Percentiles rank a stretch among this genome's conserved stretches.
These are phyloP conservation scores for Ladona fulva DNA, from an alignment of 1,140 invertebrate species.

Conservation along the genomic window DNA sequence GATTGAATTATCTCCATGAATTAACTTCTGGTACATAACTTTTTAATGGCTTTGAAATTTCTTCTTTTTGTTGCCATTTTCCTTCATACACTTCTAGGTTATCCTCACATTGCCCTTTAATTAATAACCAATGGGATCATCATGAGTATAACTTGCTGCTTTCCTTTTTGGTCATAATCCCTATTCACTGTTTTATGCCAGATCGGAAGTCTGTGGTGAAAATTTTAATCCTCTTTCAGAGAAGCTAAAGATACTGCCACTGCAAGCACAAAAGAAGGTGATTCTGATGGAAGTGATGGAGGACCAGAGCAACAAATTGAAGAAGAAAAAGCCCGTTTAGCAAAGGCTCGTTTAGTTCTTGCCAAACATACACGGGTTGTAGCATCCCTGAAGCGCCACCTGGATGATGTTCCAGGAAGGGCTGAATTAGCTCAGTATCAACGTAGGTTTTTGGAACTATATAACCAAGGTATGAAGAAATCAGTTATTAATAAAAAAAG, in stretches of 20 bases:
- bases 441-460: constrained; percentile 87
- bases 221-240: constrained; percentile 29
- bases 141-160: too few species aligned
- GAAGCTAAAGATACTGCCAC: constrained; percentile 41
- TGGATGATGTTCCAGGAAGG: constrained; percentile 85
- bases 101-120: too few species aligned
- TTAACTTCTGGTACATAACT: too few species aligned
- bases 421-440: constrained; percentile 93
- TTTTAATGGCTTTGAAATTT: too few species aligned
- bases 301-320: constrained; percentile 44
- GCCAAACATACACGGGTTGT: constrained; percentile 78
- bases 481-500: too few species aligned
- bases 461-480: constrained; percentile 88
- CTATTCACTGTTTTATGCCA: too few species aligned
- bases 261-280: constrained; percentile 35
- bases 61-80: too few species aligned
- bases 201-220: neutral
- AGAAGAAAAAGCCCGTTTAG: constrained; percentile 47
- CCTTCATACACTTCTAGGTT: too few species aligned
- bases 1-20: too few species aligned
- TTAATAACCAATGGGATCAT: too few species aligned
- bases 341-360: constrained; percentile 48
- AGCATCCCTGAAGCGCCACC: constrained; percentile 60
- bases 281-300: constrained; percentile 28
- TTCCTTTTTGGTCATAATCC: too few species aligned